A percentile compares a stretch with the other conserved stretches of the same genome.
phyloP scores from a whole-genome alignment of 2,888 invertebrate genomes.

The Trimorus sp. region DNA sequence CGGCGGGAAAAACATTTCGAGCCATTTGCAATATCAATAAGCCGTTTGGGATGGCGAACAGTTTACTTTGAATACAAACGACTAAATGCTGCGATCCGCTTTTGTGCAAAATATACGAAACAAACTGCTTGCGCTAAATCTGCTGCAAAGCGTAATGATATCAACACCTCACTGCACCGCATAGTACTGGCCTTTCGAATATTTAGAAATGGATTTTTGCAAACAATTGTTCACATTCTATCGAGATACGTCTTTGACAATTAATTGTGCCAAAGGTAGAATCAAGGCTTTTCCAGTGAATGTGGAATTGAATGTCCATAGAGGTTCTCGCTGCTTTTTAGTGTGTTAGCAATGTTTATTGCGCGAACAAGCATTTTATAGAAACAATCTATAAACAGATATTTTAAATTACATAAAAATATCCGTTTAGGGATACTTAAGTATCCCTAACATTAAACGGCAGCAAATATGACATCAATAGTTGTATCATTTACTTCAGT shows the following conservation, averaged over 20 bases:
- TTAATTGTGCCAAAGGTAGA: constrained; percentile 9
- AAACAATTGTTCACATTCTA: constrained; percentile 13
- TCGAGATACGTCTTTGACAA: constrained; percentile 15
- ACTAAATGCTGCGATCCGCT: constrained; percentile 56
- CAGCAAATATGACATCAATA: no score
- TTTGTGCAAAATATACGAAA: constrained; percentile 58
- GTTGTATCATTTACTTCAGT: no score
- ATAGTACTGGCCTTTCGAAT: constrained; percentile 17
- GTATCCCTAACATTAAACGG: no score
- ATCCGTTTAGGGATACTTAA: no score
- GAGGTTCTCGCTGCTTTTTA: no score
- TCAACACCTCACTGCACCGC: constrained; percentile 35
- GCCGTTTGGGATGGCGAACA: constrained; percentile 36
- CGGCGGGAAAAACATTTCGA: constrained; percentile 32
- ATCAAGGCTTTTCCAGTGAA: no score
- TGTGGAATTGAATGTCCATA: no score
- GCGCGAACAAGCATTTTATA: no score
- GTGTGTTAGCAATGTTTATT: no score
- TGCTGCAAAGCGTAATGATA: constrained; percentile 37
- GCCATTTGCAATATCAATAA: constrained; percentile 57
- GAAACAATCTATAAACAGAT: no score
- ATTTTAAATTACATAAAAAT: no score
- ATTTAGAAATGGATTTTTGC: constrained; percentile 25
- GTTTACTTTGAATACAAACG: constrained; percentile 59
- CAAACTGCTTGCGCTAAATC: constrained; percentile 46